Base-by-base conservation (phyloP, 2,888 invertebrate species). In the Drosophila niveifrons region DNA sequence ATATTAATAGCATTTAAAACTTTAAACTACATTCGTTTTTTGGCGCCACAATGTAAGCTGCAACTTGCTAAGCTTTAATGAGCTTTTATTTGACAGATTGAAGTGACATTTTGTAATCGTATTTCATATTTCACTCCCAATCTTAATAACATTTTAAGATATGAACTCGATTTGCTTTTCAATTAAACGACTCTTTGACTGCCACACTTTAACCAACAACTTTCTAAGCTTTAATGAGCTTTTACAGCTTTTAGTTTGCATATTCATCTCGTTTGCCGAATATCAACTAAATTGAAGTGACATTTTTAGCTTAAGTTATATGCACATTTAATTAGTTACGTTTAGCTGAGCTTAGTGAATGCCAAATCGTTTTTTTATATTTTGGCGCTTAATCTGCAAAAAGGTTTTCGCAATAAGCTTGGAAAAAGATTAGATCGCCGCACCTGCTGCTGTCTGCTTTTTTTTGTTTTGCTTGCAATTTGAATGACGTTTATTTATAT, bases 371-470 rank as follows among this genome's bases (percentile, higher is more conserved):
- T 61, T 56, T 36, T 48, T 59, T 34, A 39, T 44, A 3, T 57
- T 17, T 36, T 34, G 47, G 39, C 46, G 51, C 23, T 71, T 64
- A 76, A 76, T 64, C 77, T 61, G 73, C 47, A 39, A 29, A 41
- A 44, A 17, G 17, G 41, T 78, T 67, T 48, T 57, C 23, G 78
- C 75, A 75, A 75, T 73, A 53, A 55, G 39, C 66, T 59, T 64
- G 46, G 15, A 59, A 23, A 23, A 53, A 65, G 75, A 75, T 75
- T 62, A 75, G 75, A 75, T 75, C 64, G 75, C 50, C 79, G 79
- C 75, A 75, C 75, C 75, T 75, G 75, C 53, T 66, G 36, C n/a
- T 36, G 4, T 17, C 75, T 78, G 75, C 53, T 66, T 11, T 36
- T 31, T 10, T 17, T 36, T n/a, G 13, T 4, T 47, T 29, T 39